These are phyloP conservation scores for Oikopleura vanhoeffeni DNA, from an alignment of 23 tunicate species.

Conservation along the genomic window DNA sequence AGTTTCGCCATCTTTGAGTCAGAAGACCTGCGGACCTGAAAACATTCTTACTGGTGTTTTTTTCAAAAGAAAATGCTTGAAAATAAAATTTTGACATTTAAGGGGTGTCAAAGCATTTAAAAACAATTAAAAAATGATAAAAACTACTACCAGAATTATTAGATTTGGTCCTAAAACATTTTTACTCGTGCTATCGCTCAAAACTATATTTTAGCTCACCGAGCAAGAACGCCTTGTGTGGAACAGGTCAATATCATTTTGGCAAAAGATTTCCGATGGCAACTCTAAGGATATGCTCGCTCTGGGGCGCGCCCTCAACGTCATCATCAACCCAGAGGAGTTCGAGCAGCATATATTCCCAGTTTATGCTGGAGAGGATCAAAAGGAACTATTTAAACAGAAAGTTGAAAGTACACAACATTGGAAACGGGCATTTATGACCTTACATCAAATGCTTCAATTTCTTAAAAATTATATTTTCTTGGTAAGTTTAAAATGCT, in stretches of 20 bases:
- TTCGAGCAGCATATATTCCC: neutral
- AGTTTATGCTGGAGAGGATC: neutral
- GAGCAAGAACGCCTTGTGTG: constrained; percentile 11
- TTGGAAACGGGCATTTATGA: neutral
- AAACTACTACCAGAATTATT: no score
- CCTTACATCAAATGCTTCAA: neutral
- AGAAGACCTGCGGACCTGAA: no score
- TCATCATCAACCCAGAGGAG: neutral
- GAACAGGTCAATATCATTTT: neutral
- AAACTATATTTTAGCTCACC: neutral
- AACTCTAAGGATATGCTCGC: neutral
- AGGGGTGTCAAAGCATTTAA: no score
- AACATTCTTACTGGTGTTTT: no score
- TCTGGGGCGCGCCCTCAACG: neutral
- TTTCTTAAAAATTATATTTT: neutral
- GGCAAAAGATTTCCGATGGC: neutral
- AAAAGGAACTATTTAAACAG: neutral
- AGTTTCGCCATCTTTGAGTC: no score
- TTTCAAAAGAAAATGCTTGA: no score
- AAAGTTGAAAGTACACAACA: neutral
- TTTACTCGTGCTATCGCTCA: no score
- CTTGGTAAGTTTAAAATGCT: constrained; percentile 11
- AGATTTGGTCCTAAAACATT: no score
- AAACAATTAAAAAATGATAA: no score
- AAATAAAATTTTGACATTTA: no score